These are phyloP conservation scores for Seriola quinqueradiata DNA, from an alignment of 2,113 vertebrate species.

Conservation along the genomic window DNA sequence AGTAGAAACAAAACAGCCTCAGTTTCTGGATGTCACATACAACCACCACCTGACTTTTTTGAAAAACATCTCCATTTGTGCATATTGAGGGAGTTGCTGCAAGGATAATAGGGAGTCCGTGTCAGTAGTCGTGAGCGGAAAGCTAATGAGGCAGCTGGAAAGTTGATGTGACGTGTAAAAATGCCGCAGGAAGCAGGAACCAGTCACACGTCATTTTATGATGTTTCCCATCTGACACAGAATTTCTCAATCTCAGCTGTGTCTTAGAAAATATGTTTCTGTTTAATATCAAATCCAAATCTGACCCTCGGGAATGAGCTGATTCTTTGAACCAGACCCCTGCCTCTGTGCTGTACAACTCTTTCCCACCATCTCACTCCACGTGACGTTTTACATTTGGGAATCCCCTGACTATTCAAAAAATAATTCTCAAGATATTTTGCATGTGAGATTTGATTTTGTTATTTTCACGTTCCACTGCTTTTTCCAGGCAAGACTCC, in stretches of 20 bases:
- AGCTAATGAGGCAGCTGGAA: constrained; percentile 10
- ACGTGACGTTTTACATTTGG: constrained; percentile 37
- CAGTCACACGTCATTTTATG: constrained; percentile 5
- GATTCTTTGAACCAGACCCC: constrained; percentile 53
- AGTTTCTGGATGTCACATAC: constrained; percentile 8
- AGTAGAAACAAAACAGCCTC: constrained; percentile 15
- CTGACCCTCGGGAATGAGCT: constrained; percentile 52
- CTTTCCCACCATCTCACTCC: constrained; percentile 65
- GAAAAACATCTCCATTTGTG: not conserved
- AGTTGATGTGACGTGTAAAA: constrained; percentile 20
- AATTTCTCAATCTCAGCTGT: constrained; percentile 36
- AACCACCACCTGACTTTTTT: constrained; percentile 16
- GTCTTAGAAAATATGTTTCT: constrained; percentile 56
- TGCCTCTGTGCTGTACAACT: constrained; percentile 13
- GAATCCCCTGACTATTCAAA: constrained; percentile 26
- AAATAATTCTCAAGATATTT: constrained; percentile 25
- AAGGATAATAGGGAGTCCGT: not conserved
- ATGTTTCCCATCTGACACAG: constrained; percentile 40
- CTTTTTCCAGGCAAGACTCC: not conserved
- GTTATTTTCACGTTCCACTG: constrained; percentile 8
- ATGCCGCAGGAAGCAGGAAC: not conserved
- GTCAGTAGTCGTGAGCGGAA: constrained; percentile 15
- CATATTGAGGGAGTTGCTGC: constrained; percentile 19
- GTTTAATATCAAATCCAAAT: constrained; percentile 59
- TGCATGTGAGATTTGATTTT: constrained; percentile 19